These are phyloP conservation scores for Pissodes strobi DNA, from an alignment of 1,140 invertebrate species.

Conservation along the genomic window DNA sequence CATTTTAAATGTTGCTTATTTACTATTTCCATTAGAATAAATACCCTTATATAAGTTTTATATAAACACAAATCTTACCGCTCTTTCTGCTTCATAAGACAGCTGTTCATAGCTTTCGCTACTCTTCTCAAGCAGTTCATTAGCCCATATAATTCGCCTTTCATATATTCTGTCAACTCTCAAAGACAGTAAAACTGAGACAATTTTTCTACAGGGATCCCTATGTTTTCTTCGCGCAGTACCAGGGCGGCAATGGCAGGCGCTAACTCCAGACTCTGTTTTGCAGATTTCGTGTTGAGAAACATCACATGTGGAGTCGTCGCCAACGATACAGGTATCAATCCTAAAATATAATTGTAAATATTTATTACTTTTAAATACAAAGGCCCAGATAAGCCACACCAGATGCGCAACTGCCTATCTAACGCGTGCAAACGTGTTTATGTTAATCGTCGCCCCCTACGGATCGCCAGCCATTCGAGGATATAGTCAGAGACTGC, in stretches of 20 bases:
- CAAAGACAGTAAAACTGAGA: constrained; percentile 78
- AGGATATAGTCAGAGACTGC: no score
- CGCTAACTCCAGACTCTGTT: constrained; percentile 88
- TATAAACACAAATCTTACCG: constrained; percentile 65
- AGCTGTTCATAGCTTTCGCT: constrained; percentile 82
- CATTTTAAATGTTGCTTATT: no score
- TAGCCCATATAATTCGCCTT: constrained; percentile 74
- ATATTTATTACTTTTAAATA: no score
- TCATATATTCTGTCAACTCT: constrained; percentile 84
- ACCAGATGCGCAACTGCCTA: no score
- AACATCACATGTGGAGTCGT: constrained; percentile 88
- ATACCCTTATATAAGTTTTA: background rate
- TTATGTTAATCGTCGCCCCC: no score
- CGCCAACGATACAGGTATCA: constrained; percentile 92
- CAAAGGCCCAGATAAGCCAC: no score
- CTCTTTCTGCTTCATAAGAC: constrained; percentile 80
- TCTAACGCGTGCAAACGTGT: no score
- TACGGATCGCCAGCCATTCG: no score
- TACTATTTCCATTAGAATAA: no score
- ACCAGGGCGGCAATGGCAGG: constrained; percentile 85
- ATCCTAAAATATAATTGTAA: no score
- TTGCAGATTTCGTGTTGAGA: constrained; percentile 85
- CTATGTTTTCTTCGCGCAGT: constrained; percentile 78
- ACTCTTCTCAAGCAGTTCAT: constrained; percentile 71
- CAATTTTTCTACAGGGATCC: constrained; percentile 78